These are phyloP conservation scores for Paracyclopina nana DNA, from an alignment of 1,140 invertebrate genomes.

Conservation along the genomic window DNA sequence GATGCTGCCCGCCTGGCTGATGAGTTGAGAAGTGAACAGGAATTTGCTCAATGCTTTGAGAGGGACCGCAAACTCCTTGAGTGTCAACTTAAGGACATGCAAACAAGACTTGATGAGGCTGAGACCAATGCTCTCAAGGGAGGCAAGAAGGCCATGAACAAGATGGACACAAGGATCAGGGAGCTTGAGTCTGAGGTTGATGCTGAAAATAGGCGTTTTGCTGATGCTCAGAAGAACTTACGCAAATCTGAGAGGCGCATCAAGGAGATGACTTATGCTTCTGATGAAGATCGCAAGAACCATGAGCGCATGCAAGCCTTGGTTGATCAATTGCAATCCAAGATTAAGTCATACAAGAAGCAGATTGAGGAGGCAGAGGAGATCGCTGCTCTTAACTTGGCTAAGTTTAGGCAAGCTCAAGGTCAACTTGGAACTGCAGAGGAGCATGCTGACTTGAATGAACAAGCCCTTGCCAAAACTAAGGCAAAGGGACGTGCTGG, in stretches of 20 bases:
- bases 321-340: slow-evolving; percentile 27
- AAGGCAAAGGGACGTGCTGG: slow-evolving; percentile 26
- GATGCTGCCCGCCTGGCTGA: slow-evolving; percentile 38
- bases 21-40: slow-evolving; percentile 35
- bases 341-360: slow-evolving; percentile 40
- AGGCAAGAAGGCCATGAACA: slow-evolving; percentile 34
- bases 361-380: slow-evolving; percentile 43
- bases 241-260: slow-evolving; percentile 51
- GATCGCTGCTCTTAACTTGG: slow-evolving; percentile 38
- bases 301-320: slow-evolving; percentile 93
- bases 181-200: slow-evolving; percentile 35
- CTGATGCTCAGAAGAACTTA: slow-evolving; percentile 86
- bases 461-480: slow-evolving; percentile 31
- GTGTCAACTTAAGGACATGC: slow-evolving; percentile 28
- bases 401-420: slow-evolving; percentile 37
- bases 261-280: slow-evolving; percentile 35
- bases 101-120: slow-evolving; percentile 34
- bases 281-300: slow-evolving; percentile 91
- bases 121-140: slow-evolving; percentile 33
- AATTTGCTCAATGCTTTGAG: slow-evolving; percentile 35
- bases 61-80: slow-evolving; percentile 36
- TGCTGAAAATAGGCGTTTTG: slow-evolving; percentile 81
- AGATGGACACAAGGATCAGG: slow-evolving; percentile 28
- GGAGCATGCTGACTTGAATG: slow-evolving; percentile 32
- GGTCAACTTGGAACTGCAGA: slow-evolving; percentile 35